Evolutionary conservation across 1,140 invertebrate species (phyloP).

Genomic region (Ceratina australensis): DNA sequence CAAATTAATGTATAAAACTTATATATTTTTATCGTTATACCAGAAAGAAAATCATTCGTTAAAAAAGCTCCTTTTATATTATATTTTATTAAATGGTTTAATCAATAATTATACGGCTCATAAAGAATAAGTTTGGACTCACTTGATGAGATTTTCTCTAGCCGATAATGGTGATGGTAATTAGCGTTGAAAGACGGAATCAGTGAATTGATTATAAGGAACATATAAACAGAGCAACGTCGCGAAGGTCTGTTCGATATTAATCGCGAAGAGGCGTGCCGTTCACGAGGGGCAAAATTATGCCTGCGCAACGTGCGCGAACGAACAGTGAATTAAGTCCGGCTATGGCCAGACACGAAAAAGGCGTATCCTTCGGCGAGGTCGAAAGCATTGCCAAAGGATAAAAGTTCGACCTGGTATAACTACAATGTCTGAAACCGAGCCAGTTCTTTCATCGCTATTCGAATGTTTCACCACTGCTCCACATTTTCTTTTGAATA

Average conservation of each 20-base stretch:
- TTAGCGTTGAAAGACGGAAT: background rate
- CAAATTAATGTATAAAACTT: too few species aligned
- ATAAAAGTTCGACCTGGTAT: slow-evolving; percentile 26
- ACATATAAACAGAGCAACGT: slow-evolving; percentile 12
- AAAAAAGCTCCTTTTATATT: too few species aligned
- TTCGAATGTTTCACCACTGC: slow-evolving; percentile 22
- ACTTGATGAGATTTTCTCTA: background rate
- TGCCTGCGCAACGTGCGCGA: slow-evolving; percentile 20
- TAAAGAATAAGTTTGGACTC: too few species aligned
- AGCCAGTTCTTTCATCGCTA: slow-evolving; percentile 41
- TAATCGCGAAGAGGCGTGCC: slow-evolving; percentile 58
- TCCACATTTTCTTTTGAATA: background rate
- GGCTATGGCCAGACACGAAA: slow-evolving; percentile 55
- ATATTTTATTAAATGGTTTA: too few species aligned
- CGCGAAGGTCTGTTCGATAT: slow-evolving; percentile 39
- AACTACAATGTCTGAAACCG: slow-evolving; percentile 57
- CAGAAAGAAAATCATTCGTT: too few species aligned
- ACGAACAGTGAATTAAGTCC: slow-evolving; percentile 60
- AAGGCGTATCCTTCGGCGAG: slow-evolving; percentile 55
- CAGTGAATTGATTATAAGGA: background rate
- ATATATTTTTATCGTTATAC: too few species aligned
- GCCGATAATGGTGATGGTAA: background rate
- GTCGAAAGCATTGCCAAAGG: slow-evolving; percentile 56
- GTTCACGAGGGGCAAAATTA: slow-evolving; percentile 8
- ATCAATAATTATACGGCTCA: too few species aligned